Evolutionary conservation across 2,797 vertebrate species (phyloP).

Genomic region (Dallia pectoralis): DNA sequence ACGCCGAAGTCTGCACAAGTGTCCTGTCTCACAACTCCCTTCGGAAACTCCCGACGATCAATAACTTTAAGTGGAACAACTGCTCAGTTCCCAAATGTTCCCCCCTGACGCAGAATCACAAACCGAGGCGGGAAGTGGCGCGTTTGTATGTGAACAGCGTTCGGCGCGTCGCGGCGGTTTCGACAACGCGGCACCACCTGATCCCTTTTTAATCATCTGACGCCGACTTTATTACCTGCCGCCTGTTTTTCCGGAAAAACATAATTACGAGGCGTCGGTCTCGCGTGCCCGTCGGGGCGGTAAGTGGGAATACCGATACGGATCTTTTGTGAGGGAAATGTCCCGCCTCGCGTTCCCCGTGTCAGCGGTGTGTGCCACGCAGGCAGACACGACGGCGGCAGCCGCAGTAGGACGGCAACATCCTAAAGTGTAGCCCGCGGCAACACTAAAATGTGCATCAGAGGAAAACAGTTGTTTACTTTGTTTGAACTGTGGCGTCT

Average conservation of each 20-base stretch:
- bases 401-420: slow-evolving; percentile 75
- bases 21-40: slow-evolving; percentile 7
- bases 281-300: slow-evolving; percentile 46
- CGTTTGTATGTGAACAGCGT: slow-evolving; percentile 9
- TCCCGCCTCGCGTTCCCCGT: slow-evolving; percentile 62
- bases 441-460: slow-evolving; percentile 89
- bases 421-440: slow-evolving; percentile 77
- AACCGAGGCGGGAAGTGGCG: background rate
- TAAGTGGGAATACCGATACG: slow-evolving; percentile 50
- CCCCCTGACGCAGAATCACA: slow-evolving; percentile 3
- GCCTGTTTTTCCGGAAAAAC: slow-evolving; percentile 51
- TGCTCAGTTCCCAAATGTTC: background rate
- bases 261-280: slow-evolving; percentile 49
- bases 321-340: slow-evolving; percentile 49
- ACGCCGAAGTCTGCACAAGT: background rate
- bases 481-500: slow-evolving; percentile 87
- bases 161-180: slow-evolving; percentile 15
- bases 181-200: slow-evolving; percentile 1
- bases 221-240: background rate
- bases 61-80: background rate
- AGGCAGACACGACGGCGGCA: slow-evolving; percentile 40
- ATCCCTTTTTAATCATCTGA: background rate
- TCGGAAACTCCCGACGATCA: slow-evolving; percentile 10
- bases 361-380: slow-evolving; percentile 67
- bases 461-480: slow-evolving; percentile 91